Conservation (phyloP, 2,113 vertebrate genomes). For the Dolichotis patagonum region DNA sequence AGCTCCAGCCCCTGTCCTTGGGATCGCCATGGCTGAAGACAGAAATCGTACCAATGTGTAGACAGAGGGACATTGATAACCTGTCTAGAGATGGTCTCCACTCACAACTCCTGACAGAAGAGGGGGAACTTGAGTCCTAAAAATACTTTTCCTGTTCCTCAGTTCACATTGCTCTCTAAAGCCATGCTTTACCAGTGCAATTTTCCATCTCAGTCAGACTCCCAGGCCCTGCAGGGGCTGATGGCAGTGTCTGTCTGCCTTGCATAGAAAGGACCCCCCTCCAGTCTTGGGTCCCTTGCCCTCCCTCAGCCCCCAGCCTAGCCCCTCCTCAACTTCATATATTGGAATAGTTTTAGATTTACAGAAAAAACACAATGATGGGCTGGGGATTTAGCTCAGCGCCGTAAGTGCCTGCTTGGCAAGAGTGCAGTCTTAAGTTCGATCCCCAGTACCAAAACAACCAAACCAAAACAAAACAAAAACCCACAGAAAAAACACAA, state of each 20-base stretch:
- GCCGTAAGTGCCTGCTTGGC: too few species aligned
- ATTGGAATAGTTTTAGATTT: constrained; percentile 20
- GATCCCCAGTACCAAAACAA: too few species aligned
- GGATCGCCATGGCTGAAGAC: background rate
- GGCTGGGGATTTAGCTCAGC: too few species aligned
- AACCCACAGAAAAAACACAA: background rate
- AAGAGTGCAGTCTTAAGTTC: too few species aligned
- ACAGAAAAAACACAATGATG: background rate
- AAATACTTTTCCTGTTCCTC: background rate
- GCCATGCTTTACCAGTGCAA: background rate
- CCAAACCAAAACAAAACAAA: too few species aligned
- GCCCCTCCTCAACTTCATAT: background rate
- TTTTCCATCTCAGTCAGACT: background rate
- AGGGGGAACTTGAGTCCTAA: background rate
- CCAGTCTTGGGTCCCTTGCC: background rate
- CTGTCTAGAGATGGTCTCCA: background rate
- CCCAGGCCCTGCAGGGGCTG: too few species aligned
- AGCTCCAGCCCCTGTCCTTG: background rate
- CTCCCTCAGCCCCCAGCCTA: background rate
- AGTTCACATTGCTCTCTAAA: background rate
- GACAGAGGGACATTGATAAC: background rate
- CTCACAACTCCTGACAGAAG: background rate
- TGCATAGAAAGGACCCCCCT: background rate
- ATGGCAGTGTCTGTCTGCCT: background rate
- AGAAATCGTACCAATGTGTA: background rate